Evolutionary conservation across 2,113 vertebrate genomes (phyloP), one percentile per base, ranked within the genome.

Genomic region (Notarius lentiginosus): DNA sequence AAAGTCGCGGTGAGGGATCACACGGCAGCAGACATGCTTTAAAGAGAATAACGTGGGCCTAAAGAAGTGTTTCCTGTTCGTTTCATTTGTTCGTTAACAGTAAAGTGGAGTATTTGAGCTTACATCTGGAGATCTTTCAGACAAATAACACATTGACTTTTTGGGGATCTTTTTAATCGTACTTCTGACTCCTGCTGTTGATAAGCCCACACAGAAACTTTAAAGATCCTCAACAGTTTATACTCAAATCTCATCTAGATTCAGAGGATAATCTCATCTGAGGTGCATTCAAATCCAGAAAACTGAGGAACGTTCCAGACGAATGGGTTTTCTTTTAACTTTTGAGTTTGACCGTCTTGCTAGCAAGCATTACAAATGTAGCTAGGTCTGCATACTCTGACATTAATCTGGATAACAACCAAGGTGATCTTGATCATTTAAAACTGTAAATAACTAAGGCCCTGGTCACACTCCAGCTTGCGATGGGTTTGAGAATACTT

Each of bases 1-100:
- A 79, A 75, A 82, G 55, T 79, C 34, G 63, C 14, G 41, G 68
- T n/a, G 30, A 85, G 84, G 60, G 53, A 80, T 65, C 15, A 41
- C 63, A 24, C 76, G 4, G 84, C 76, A 30, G 20, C n/a, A 30
- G 84, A 30, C 9, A 24, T 79, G 11, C 60, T 68, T 85, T 79
- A 53, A 76, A 85, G 12, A 53, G 72, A 22, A 60, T 84, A 63
- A 56, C 22, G 51, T 27, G 58, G 73, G 41, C 51, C 68, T 47
- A n/a, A 76, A 49, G 60, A 53, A 85, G 49, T 34, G 73, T 56
- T 30, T 76, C 30, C 18, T 49, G n/a, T 77, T 77, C 72, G 22
- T 49, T 65, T 63, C n/a, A 53, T n/a, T 51, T 73, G 56, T 63
- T 77, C 51, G 22, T 12, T 18, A 24, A 24, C 34, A 58, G 2